A percentile compares a stretch with the other conserved stretches of the same genome.
Conservation (phyloP, 2,113 vertebrate species). For the Zosterops hypoxanthus region DNA sequence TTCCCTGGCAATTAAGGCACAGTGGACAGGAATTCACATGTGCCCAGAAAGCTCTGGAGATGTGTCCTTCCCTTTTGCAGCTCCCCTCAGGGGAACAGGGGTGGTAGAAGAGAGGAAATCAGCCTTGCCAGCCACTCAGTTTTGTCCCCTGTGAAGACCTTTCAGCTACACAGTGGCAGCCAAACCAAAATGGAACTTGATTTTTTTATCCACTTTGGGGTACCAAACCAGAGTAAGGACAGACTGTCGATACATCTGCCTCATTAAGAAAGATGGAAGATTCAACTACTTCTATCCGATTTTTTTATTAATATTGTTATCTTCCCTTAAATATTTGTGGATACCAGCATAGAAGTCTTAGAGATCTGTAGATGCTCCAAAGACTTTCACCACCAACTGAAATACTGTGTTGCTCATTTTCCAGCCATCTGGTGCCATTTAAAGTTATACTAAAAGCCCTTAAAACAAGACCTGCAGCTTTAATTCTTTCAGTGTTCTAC, state of each 20-base stretch:
- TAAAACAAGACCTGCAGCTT: background rate
- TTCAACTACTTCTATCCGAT: background rate
- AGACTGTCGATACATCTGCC: background rate
- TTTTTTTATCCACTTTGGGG: background rate
- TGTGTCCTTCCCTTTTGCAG: background rate
- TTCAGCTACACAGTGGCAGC: background rate
- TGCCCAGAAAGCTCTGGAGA: background rate
- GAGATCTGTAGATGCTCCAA: background rate
- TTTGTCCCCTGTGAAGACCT: background rate
- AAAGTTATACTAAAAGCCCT: background rate
- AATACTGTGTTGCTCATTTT: background rate
- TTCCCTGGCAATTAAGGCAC: background rate
- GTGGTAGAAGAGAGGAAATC: background rate
- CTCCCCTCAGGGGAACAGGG: background rate
- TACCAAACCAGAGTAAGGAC: background rate
- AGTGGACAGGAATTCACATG: background rate
- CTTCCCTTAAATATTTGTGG: background rate
- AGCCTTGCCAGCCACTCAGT: background rate
- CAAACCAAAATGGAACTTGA: background rate
- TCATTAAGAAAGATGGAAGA: background rate
- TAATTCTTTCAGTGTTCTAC: background rate
- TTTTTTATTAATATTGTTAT: background rate
- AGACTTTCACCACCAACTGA: background rate
- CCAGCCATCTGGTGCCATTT: background rate
- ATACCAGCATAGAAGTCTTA: background rate